Conservation (phyloP, 2,888 invertebrate genomes). For the Acholoe squamosa region DNA sequence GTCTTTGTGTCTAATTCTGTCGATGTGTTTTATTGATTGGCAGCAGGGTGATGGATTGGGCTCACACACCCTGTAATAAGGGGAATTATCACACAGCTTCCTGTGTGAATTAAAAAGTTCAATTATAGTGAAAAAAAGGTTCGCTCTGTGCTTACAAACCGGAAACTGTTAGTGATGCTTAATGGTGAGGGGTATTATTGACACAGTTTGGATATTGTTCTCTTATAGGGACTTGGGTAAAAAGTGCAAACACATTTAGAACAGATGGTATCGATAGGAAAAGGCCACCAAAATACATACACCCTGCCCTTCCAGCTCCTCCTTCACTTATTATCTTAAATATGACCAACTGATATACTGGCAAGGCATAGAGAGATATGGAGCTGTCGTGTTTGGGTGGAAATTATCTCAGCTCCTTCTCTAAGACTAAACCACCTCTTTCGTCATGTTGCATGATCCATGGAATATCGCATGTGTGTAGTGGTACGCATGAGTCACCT, state of each 20-base stretch:
- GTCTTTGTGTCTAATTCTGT: background rate
- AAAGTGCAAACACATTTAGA: background rate
- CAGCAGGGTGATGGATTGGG: background rate
- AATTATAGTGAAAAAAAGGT: background rate
- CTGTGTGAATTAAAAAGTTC: background rate
- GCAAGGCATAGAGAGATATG: background rate
- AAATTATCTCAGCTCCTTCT: conserved; percentile 6
- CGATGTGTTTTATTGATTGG: conserved; percentile 25
- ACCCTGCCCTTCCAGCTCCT: background rate
- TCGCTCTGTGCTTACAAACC: background rate
- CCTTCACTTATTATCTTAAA: background rate
- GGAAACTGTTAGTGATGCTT: conserved; percentile 4
- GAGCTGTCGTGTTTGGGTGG: too few relatives aligned
- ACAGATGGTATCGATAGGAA: conserved; percentile 18
- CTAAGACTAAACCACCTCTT: conserved; percentile 7
- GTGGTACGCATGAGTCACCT: background rate
- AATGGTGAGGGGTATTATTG: background rate
- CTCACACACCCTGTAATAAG: background rate
- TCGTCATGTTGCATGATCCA: conserved; percentile 11
- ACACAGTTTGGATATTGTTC: conserved; percentile 22
- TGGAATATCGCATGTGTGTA: conserved; percentile 9
- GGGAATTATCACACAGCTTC: background rate
- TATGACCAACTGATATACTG: background rate
- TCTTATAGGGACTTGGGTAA: background rate
- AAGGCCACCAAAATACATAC: background rate